phyloP scores from a whole-genome alignment of 2,113 vertebrate genomes.

The Chunga burmeisteri region DNA sequence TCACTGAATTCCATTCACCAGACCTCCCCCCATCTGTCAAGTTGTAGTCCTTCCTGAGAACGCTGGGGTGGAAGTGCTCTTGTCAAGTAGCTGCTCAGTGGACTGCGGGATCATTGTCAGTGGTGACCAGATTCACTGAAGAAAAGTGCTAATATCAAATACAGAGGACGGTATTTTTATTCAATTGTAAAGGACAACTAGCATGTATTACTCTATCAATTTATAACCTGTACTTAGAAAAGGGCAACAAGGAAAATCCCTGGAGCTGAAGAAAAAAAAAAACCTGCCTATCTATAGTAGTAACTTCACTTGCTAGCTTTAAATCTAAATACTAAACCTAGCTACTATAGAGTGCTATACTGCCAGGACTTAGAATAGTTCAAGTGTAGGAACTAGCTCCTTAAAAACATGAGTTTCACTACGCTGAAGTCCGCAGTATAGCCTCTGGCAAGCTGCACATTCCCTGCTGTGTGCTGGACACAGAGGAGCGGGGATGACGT shows the following conservation, averaged over 20 bases:
- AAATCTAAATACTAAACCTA: not conserved
- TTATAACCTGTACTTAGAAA: not conserved
- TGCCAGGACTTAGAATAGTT: not conserved
- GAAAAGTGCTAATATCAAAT: not conserved
- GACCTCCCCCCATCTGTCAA: not conserved
- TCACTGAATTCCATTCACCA: not conserved
- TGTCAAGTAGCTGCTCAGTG: not conserved
- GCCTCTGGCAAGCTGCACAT: not conserved
- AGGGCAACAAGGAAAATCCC: not conserved
- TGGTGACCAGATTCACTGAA: not conserved
- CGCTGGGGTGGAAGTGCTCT: not conserved
- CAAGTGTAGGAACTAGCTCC: not conserved
- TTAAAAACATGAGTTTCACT: not conserved
- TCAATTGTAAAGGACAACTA: constrained; percentile 10
- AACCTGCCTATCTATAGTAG: not conserved
- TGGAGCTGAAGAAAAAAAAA: fast-evolving
- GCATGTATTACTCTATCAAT: not conserved
- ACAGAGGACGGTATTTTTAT: not conserved
- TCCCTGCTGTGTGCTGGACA: not conserved
- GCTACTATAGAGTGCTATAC: not conserved
- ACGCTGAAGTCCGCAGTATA: not conserved
- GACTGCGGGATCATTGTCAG: not conserved
- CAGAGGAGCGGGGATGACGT: fast-evolving
- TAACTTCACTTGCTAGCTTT: not conserved
- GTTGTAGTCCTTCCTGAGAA: not conserved